Conservation (phyloP, 2,113 vertebrate species). For the Aythya baeri region DNA sequence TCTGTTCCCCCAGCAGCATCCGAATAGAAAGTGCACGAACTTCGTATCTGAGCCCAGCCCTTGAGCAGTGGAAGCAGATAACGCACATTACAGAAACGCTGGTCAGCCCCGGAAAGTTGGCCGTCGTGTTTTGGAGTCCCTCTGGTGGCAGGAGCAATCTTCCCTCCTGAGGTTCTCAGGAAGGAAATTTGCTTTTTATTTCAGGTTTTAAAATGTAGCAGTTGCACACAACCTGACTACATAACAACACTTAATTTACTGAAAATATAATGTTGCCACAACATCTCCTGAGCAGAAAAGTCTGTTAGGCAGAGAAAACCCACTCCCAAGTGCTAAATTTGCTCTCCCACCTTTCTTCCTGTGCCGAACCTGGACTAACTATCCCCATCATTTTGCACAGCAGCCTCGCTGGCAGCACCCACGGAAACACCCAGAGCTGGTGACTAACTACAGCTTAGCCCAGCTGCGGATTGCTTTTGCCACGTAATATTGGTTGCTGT, state of each 20-base stretch:
- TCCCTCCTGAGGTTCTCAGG: not conserved
- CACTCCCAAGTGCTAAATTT: not conserved
- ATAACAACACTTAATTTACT: not conserved
- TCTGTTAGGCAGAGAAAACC: not conserved
- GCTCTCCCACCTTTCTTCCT: not conserved
- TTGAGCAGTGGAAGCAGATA: not conserved
- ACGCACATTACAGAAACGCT: accelerated
- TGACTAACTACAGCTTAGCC: not conserved
- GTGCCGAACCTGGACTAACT: not conserved
- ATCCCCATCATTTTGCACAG: not conserved
- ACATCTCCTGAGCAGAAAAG: not conserved
- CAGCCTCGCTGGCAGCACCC: not conserved
- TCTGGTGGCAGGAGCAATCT: slow-evolving; percentile 4
- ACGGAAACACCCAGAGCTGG: not conserved
- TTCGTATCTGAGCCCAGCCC: not conserved
- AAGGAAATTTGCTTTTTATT: not conserved
- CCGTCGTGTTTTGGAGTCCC: not conserved
- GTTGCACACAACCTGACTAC: not conserved
- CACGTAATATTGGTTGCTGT: not conserved
- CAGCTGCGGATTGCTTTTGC: not conserved
- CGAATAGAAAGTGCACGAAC: not conserved
- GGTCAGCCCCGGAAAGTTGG: not conserved
- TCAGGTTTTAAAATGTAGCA: not conserved
- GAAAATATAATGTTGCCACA: not conserved
- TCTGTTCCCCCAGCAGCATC: not conserved